Percentiles rank a stretch among this genome's conserved stretches.
Conservation (phyloP, 1,140 invertebrate species). For the Trinorchestia longiramus region DNA sequence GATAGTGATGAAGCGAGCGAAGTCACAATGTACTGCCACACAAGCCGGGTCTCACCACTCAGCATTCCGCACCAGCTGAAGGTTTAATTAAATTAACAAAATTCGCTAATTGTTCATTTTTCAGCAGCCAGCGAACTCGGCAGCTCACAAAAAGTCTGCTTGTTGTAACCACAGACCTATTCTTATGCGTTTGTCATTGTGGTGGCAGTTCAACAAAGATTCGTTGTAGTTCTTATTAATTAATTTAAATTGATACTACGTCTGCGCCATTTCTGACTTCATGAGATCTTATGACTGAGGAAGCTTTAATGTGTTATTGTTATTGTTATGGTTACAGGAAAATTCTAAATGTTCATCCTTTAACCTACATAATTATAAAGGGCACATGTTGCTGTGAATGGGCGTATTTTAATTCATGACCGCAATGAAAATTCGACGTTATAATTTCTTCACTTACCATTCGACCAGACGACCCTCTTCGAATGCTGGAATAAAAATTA, state of each 20-base stretch:
- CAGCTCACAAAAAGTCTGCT: background rate
- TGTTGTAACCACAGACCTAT: background rate
- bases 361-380: background rate
- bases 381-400: background rate
- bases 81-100: background rate
- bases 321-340: background rate
- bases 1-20: background rate
- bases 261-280: background rate
- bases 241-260: background rate
- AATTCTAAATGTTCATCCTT: background rate
- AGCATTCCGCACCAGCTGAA: background rate
- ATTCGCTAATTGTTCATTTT: slow-evolving; percentile 1
- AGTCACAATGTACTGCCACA: background rate
- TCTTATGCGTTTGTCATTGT: background rate
- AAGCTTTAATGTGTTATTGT: background rate
- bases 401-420: too few species aligned
- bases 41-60: background rate
- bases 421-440: background rate
- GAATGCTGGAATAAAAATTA: background rate
- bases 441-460: background rate
- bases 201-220: background rate
- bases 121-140: background rate
- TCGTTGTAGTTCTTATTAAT: background rate
- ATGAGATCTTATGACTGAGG: background rate
- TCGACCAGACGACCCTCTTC: background rate